Conservation (phyloP, 2,797 vertebrate genomes). For the Amniataba percoides region DNA sequence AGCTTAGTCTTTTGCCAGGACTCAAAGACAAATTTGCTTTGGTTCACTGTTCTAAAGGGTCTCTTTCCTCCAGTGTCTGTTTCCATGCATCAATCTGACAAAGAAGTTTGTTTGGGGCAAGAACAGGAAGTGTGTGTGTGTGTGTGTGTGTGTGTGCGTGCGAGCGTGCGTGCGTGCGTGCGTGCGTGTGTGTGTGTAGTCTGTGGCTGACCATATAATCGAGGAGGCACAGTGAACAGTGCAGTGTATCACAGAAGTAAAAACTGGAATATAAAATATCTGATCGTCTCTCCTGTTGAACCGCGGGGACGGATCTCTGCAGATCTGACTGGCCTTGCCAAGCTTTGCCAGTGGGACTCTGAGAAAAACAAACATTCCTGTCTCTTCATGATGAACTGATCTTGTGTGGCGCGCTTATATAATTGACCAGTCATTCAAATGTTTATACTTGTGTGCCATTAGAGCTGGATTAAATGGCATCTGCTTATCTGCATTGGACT, state of each 20-base stretch:
- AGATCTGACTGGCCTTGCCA: background rate
- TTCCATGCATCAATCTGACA: conserved; percentile 66
- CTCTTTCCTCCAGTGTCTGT: conserved; percentile 60
- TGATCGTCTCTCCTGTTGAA: background rate
- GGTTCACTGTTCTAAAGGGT: conserved; percentile 66
- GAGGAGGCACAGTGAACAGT: background rate
- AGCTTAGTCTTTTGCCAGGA: conserved; percentile 57
- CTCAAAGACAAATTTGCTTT: conserved; percentile 77
- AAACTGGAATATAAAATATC: background rate
- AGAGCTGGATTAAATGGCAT: background rate
- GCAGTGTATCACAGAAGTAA: conserved; percentile 8
- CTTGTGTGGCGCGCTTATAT: conserved; percentile 2
- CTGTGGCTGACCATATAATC: conserved; percentile 20
- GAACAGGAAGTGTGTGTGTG: conserved; percentile 29
- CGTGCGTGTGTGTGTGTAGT: background rate
- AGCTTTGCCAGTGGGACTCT: background rate
- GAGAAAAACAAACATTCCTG: background rate
- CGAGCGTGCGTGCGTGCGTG: no score
- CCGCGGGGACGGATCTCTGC: background rate
- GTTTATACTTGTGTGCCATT: background rate
- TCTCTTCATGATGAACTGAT: conserved; percentile 17
- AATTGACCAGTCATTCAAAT: background rate
- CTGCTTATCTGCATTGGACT: background rate
- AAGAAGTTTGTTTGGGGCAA: conserved; percentile 53
- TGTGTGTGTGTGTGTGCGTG: background rate